Percentiles rank a stretch among this genome's conserved stretches.
These are phyloP conservation scores for Emydocephalus ijimae DNA, from an alignment of 2,113 vertebrate genomes.

Conservation along the genomic window DNA sequence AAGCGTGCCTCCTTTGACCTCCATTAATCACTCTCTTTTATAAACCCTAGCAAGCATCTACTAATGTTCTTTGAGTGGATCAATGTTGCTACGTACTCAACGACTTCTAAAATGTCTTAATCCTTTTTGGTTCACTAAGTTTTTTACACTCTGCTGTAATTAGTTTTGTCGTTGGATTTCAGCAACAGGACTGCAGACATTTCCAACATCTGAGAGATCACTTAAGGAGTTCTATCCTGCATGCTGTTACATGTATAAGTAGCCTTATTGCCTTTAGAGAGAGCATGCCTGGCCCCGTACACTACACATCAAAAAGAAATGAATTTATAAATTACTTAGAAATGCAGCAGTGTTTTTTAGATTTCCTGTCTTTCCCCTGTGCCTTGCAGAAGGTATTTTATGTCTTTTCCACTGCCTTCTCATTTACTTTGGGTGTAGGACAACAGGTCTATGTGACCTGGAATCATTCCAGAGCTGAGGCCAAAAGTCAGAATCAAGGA, in stretches of 20 bases:
- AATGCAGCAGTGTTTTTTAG: neutral
- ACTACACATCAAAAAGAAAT: neutral
- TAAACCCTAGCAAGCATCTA: slow-evolving; percentile 5
- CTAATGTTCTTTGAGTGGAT: slow-evolving; percentile 7
- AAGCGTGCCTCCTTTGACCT: slow-evolving; percentile 10
- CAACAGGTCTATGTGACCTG: neutral
- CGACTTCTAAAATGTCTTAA: slow-evolving; percentile 22
- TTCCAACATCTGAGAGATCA: slow-evolving; percentile 8
- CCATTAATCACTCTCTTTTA: slow-evolving; percentile 15
- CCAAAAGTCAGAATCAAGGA: neutral
- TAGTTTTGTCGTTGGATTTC: slow-evolving; percentile 25
- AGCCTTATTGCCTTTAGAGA: neutral
- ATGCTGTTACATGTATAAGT: neutral
- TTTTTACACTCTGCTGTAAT: slow-evolving; percentile 14
- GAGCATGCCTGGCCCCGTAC: neutral
- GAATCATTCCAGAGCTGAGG: neutral
- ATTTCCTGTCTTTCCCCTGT: neutral
- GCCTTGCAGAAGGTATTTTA: neutral
- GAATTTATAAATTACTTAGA: neutral
- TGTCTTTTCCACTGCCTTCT: neutral
- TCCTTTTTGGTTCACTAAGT: slow-evolving; percentile 21
- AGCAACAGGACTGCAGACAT: neutral
- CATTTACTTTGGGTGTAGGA: neutral
- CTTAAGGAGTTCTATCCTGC: neutral
- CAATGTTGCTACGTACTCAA: neutral